A percentile compares a stretch with the other conserved stretches of the same genome.
These are phyloP conservation scores for Cotesia glomerata DNA, from an alignment of 1,140 invertebrate species.

Conservation along the genomic window DNA sequence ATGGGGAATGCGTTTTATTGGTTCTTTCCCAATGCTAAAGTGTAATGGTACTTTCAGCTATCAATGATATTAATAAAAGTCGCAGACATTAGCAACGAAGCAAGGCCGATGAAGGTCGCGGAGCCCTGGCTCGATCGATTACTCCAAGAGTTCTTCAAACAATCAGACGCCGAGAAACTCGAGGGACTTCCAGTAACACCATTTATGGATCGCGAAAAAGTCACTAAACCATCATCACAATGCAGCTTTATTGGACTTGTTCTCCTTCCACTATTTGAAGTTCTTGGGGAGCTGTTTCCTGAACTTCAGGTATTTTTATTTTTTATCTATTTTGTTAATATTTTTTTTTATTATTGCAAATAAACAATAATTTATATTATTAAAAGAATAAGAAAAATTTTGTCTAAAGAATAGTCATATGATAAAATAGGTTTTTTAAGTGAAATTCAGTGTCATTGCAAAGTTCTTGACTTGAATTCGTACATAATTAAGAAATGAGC, in stretches of 20 bases:
- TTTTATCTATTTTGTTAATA: not conserved
- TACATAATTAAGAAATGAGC: too few species aligned
- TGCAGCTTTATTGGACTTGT: slow-evolving; percentile 87
- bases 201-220: slow-evolving; percentile 90
- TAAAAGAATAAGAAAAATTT: too few species aligned
- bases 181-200: slow-evolving; percentile 85
- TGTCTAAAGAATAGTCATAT: too few species aligned
- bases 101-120: slow-evolving; percentile 82
- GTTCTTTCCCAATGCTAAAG: not conserved
- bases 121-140: slow-evolving; percentile 85
- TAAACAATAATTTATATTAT: too few species aligned
- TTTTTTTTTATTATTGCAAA: too few species aligned
- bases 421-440: too few species aligned
- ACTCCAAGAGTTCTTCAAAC: slow-evolving; percentile 80
- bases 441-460: too few species aligned
- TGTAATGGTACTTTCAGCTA: slow-evolving; percentile 63
- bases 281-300: slow-evolving; percentile 73
- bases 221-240: slow-evolving; percentile 85
- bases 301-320: slow-evolving; percentile 68
- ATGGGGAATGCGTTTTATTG: too few species aligned
- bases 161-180: slow-evolving; percentile 84
- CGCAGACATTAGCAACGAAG: slow-evolving; percentile 88
- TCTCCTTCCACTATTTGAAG: slow-evolving; percentile 80
- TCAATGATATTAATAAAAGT: slow-evolving; percentile 88
- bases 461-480: too few species aligned